Evolutionary conservation across 2,888 invertebrate species (phyloP).

Genomic region (Pachliopta kotzebuea): DNA sequence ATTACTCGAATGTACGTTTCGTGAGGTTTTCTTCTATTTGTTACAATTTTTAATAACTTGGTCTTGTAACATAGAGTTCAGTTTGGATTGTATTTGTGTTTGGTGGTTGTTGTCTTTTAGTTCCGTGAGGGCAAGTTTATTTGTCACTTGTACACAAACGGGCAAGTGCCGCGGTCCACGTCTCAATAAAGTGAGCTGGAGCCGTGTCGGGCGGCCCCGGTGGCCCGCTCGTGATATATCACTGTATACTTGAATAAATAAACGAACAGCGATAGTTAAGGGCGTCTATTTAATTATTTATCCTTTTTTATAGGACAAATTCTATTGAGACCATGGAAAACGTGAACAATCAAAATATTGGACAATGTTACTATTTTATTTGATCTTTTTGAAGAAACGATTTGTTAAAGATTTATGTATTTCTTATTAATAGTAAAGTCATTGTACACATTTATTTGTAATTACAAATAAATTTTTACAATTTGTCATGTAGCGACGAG

Average conservation of each 20-base stretch:
- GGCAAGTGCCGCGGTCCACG: constrained; percentile 42
- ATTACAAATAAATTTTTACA: no score
- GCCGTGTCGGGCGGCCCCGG: constrained; percentile 46
- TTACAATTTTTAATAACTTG: constrained; percentile 24
- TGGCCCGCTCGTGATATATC: constrained; percentile 55
- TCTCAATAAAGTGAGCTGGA: constrained; percentile 54
- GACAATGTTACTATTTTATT: constrained; percentile 21
- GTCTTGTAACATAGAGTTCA: constrained; percentile 26
- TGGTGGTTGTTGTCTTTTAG: constrained; percentile 32
- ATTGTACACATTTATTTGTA: not conserved
- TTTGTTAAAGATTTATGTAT: not conserved
- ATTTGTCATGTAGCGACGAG: no score
- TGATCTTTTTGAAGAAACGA: constrained; percentile 6
- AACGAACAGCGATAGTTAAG: constrained; percentile 47
- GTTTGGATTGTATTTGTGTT: constrained; percentile 20
- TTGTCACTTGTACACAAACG: constrained; percentile 42
- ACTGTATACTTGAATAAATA: constrained; percentile 51
- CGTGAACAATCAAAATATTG: constrained; percentile 28
- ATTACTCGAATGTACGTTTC: constrained; percentile 49
- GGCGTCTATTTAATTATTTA: constrained; percentile 47
- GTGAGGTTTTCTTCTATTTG: constrained; percentile 23
- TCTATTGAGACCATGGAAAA: constrained; percentile 24
- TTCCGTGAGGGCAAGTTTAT: constrained; percentile 37
- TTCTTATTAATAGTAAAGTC: not conserved
- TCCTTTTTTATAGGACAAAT: constrained; percentile 38